Evolutionary conservation across 1,140 invertebrate genomes (phyloP).

Genomic region (Polypedilum pembai): DNA sequence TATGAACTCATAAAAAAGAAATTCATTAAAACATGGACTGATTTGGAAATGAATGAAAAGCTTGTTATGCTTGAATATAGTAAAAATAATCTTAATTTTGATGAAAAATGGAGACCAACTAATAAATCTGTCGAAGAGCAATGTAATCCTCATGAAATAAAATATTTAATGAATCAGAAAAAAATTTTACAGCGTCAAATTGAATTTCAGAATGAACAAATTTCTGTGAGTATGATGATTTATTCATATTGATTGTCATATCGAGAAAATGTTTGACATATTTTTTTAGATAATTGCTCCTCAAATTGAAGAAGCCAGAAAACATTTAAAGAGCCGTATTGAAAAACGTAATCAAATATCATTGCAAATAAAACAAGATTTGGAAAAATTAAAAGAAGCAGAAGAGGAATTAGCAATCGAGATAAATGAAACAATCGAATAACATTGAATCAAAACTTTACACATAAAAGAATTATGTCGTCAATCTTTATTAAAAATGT

Average conservation of each 20-base stretch:
- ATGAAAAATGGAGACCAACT: constrained; percentile 24
- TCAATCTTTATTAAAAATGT: too few relatives aligned
- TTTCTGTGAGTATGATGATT: neutral
- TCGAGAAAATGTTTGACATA: neutral
- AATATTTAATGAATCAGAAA: neutral
- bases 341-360: neutral
- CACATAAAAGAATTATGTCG: too few relatives aligned
- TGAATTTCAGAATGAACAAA: constrained; percentile 1
- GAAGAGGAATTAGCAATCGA: too few relatives aligned
- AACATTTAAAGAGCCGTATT: neutral
- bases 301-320: neutral
- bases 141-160: neutral
- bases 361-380: neutral
- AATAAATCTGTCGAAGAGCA: neutral
- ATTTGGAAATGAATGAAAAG: neutral
- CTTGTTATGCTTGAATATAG: neutral
- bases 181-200: neutral
- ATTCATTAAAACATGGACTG: neutral
- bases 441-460: too few relatives aligned
- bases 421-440: too few relatives aligned
- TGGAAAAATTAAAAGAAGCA: neutral
- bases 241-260: neutral
- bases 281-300: neutral
- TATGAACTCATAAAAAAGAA: neutral
- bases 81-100: neutral